phyloP scores from a whole-genome alignment of 2,797 vertebrate genomes.

The Pseudomugil gertrudae region DNA sequence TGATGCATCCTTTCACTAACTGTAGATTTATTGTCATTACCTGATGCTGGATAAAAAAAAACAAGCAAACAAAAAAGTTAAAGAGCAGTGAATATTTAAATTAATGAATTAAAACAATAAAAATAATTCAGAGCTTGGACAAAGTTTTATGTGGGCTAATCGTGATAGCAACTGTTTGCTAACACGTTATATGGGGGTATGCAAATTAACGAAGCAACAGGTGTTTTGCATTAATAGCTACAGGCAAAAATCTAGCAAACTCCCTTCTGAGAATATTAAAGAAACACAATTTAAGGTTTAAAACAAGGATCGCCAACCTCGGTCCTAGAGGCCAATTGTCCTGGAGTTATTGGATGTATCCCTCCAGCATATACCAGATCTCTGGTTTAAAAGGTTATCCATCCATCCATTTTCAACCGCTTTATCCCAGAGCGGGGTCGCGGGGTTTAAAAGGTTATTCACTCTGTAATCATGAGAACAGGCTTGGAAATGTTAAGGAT shows the following conservation, averaged over 20 bases:
- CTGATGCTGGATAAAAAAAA: not conserved
- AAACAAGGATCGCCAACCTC: too few relatives aligned
- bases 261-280: not conserved
- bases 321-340: too few relatives aligned
- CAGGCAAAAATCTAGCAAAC: not conserved
- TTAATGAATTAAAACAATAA: not conserved
- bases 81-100: not conserved
- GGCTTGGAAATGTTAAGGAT: not conserved
- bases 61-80: not conserved
- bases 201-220: not conserved
- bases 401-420: too few relatives aligned
- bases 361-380: too few relatives aligned
- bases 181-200: not conserved
- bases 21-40: not conserved
- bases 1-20: too few relatives aligned
- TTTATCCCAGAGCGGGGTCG: too few relatives aligned
- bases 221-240: not conserved
- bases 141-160: not conserved
- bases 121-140: not conserved
- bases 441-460: too few relatives aligned
- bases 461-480: too few relatives aligned
- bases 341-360: too few relatives aligned
- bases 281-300: not conserved
- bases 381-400: too few relatives aligned
- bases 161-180: not conserved